These are phyloP conservation scores for Dipodomys ordii DNA, from an alignment of 2,113 vertebrate genomes.

Conservation along the genomic window DNA sequence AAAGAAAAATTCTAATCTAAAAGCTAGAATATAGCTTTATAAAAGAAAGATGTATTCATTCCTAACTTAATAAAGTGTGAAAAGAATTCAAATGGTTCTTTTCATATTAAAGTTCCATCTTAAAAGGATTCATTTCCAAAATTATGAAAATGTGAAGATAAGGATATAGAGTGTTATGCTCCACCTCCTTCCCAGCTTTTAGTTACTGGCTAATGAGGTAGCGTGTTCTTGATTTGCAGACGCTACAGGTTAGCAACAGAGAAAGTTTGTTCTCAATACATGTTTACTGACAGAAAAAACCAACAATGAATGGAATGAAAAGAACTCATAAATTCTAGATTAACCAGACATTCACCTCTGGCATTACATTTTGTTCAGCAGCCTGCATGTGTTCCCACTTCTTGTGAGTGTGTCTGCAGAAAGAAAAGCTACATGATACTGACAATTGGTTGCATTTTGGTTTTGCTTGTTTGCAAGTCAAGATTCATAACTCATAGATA, in stretches of 20 bases:
- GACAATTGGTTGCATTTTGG: slow-evolving; percentile 47
- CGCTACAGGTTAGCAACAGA: neutral
- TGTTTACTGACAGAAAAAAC: neutral
- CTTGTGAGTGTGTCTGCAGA: neutral
- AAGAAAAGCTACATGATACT: neutral
- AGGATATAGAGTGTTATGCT: neutral
- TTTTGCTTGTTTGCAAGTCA: slow-evolving; percentile 66
- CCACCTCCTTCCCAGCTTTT: neutral
- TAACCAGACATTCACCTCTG: neutral
- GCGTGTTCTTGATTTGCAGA: neutral
- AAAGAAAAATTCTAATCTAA: slow-evolving; percentile 50
- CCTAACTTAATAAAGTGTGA: slow-evolving; percentile 22
- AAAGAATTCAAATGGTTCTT: slow-evolving; percentile 39
- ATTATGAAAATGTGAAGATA: slow-evolving; percentile 4
- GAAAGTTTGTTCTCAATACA: neutral
- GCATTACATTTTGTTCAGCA: neutral
- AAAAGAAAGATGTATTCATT: slow-evolving; percentile 51
- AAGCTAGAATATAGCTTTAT: slow-evolving; percentile 35
- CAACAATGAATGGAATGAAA: neutral
- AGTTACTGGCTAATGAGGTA: neutral
- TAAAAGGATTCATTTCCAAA: slow-evolving; percentile 47
- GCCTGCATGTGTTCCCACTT: neutral
- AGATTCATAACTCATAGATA: slow-evolving; percentile 79
- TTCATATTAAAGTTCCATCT: slow-evolving; percentile 38
- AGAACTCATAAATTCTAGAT: neutral